Base-by-base conservation (phyloP, 2,888 invertebrate species). In the Eupithecia abbreviata region DNA sequence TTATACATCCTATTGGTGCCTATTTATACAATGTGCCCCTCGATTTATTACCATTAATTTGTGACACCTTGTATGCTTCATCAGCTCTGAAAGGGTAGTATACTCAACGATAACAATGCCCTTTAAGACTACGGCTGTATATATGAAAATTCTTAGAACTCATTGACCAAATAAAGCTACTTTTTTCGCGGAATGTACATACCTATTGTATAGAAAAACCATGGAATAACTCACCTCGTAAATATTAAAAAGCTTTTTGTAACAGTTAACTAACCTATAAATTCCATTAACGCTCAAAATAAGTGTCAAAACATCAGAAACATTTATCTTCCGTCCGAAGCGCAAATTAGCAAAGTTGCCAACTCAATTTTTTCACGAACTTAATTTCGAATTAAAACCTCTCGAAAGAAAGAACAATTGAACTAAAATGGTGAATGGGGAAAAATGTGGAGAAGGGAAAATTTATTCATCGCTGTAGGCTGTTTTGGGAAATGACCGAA, bases 381-480 rank as follows among this genome's bases (percentile, higher is more conserved):
- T 85, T 84, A 85, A 86, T 84, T 86, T 86, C 70, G 77, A 85
- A 88, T 87, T 85, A 85, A 85, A 85, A 85, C 30, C 58, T 84
- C 78, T 73, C 77, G 79, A 83, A 82, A 76, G 82, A 82, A 81
- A 76, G 83, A 81, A 81, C 80, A 83, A 84, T 85, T 84, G 83
- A 82, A 80, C 82, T 79, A 83, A 81, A 78, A 80, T 77, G 78
- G 66, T 72, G 68, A 69, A 75, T 70, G 79, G 79, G 81, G 69
- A 42, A 67, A 71, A 72, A 73, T 75, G 81, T 81, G 83, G 84
- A 83, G 84, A 86, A 86, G 85, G 85, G 86, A 84, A 87, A 90
- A 89, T 90, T 89, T 91, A 89, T 90, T 90, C 89, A 89, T 90
- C 87, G 87, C 85, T 55, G 12, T 72, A 69, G 78, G 72, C 86